phyloP scores from a whole-genome alignment of 1,140 invertebrate genomes.

The Andrena cerasifolii region DNA sequence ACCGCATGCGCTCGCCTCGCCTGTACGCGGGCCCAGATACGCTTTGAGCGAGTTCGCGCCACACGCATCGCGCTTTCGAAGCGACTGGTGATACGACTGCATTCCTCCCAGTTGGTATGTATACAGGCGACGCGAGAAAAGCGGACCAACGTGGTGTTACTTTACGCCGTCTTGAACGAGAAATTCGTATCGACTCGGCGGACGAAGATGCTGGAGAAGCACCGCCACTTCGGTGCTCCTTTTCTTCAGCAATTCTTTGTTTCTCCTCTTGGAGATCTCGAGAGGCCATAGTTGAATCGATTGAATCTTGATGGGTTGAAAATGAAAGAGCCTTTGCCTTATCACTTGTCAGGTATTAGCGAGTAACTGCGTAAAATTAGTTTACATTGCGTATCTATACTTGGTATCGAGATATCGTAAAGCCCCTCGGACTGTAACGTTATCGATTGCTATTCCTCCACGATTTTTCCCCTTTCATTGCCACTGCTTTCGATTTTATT shows the following conservation, averaged over 20 bases:
- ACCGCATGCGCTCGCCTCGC: constrained; percentile 13
- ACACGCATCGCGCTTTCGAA: constrained; percentile 41
- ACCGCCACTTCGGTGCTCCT: constrained; percentile 9
- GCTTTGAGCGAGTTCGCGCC: constrained; percentile 46
- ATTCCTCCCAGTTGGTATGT: constrained; percentile 52
- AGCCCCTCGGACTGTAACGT: too few species aligned
- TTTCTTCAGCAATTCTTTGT: neutral
- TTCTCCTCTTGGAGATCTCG: neutral
- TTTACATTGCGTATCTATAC: too few species aligned
- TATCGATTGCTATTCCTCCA: too few species aligned
- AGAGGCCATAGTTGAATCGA: neutral
- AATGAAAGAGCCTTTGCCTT: neutral
- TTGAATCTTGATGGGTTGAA: constrained; percentile 4
- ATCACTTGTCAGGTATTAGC: neutral
- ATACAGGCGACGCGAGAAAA: constrained; percentile 37
- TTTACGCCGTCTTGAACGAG: constrained; percentile 65
- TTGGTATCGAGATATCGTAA: too few species aligned
- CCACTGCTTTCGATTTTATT: too few species aligned
- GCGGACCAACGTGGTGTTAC: constrained; percentile 52
- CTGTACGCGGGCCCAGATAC: constrained; percentile 37
- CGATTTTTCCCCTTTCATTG: too few species aligned
- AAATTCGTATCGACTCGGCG: constrained; percentile 58
- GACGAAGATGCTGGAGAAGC: constrained; percentile 22
- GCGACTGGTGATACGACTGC: constrained; percentile 56
- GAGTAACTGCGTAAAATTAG: too few species aligned